These are phyloP conservation scores for Scaptodrosophila lebanonensis DNA, from an alignment of 1,140 invertebrate species.

Conservation along the genomic window DNA sequence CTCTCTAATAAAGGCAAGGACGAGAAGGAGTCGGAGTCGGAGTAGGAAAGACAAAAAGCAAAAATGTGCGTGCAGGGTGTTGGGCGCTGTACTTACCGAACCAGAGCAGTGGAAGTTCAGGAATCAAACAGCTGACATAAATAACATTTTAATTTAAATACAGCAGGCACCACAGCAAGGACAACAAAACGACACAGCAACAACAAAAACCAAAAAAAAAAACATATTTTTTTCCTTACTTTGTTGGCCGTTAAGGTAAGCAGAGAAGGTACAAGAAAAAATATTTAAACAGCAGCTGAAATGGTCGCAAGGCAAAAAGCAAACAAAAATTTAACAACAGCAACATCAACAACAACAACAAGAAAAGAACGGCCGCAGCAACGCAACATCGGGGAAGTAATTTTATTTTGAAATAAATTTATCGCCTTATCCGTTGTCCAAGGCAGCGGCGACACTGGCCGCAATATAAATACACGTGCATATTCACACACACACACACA, in stretches of 20 bases:
- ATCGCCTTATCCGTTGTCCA: slow-evolving; percentile 74
- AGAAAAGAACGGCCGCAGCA: slow-evolving; percentile 7
- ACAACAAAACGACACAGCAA: slow-evolving; percentile 17
- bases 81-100: neutral
- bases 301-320: too few species aligned
- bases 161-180: slow-evolving; percentile 45
- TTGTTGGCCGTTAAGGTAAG: slow-evolving; percentile 70
- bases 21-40: too few species aligned
- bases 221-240: slow-evolving; percentile 67
- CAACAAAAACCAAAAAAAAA: slow-evolving; percentile 40
- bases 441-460: slow-evolving; percentile 45
- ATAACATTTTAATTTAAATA: slow-evolving; percentile 76
- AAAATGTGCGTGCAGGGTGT: slow-evolving; percentile 18
- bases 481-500: too few species aligned
- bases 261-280: slow-evolving; percentile 56
- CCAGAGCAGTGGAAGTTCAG: slow-evolving; percentile 44
- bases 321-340: too few species aligned
- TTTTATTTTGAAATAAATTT: slow-evolving; percentile 76
- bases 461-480: too few species aligned
- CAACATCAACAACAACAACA: neutral
- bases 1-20: slow-evolving; percentile 53
- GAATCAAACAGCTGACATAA: slow-evolving; percentile 76
- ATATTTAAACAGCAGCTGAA: slow-evolving; percentile 63
- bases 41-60: slow-evolving; percentile 19
- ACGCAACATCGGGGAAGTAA: slow-evolving; percentile 62